phyloP scores from a whole-genome alignment of 2,797 vertebrate species.

The Ctenochaetus hawaiiensis region DNA sequence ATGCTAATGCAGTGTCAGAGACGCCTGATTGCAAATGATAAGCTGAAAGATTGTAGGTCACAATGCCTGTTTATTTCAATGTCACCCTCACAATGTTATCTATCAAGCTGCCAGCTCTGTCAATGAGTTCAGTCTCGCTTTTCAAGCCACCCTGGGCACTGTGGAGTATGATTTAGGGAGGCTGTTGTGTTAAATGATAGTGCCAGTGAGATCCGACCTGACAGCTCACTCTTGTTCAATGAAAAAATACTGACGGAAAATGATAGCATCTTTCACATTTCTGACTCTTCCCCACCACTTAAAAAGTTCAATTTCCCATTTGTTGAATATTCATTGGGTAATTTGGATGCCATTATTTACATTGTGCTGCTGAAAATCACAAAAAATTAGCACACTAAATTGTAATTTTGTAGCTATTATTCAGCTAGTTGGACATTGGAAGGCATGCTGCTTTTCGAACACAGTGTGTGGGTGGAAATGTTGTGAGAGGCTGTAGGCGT shows the following conservation, averaged over 20 bases:
- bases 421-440: constrained; percentile 37
- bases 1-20: constrained; percentile 42
- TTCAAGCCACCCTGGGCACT: constrained; percentile 31
- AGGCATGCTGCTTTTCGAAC: constrained; percentile 50
- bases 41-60: constrained; percentile 49
- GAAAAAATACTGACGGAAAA: constrained; percentile 27
- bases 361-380: constrained; percentile 11
- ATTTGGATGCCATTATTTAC: constrained; percentile 14
- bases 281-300: background rate
- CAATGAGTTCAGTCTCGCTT: constrained; percentile 58
- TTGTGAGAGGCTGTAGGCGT: constrained; percentile 49
- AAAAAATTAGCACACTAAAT: constrained; percentile 3
- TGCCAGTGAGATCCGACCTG: constrained; percentile 51
- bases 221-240: constrained; percentile 53
- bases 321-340: constrained; percentile 14
- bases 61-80: constrained; percentile 60
- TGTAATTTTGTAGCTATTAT: constrained; percentile 34
- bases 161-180: constrained; percentile 62
- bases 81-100: constrained; percentile 68
- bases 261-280: constrained; percentile 37
- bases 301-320: constrained; percentile 24
- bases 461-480: constrained; percentile 52
- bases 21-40: constrained; percentile 60
- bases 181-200: constrained; percentile 63
- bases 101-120: constrained; percentile 60